Conservation (phyloP, 2,113 vertebrate species). For the Bostrychus sinensis region DNA sequence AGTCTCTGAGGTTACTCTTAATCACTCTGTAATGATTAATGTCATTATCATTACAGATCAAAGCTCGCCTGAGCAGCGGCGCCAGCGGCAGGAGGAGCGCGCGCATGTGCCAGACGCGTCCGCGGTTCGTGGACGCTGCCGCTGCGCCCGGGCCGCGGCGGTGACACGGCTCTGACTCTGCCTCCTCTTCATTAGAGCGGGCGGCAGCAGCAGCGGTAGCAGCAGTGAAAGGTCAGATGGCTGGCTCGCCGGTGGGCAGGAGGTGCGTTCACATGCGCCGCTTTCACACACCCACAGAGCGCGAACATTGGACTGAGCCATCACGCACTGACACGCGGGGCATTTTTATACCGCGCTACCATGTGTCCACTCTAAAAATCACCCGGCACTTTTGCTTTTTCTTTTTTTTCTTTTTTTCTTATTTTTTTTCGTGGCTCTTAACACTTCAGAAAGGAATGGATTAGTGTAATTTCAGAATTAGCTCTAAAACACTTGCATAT, state of each 20-base stretch:
- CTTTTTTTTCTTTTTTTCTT: too few relatives aligned
- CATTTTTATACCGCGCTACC: constrained; percentile 36
- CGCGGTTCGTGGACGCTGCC: not conserved
- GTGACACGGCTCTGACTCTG: constrained; percentile 49
- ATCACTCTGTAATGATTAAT: not conserved
- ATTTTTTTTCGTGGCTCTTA: too few relatives aligned
- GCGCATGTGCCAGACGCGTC: too few relatives aligned
- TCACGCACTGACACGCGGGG: constrained; percentile 45
- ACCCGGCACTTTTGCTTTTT: too few relatives aligned
- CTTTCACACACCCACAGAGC: constrained; percentile 68
- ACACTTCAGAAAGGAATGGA: too few relatives aligned
- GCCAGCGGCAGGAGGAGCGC: too few relatives aligned
- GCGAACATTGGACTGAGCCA: constrained; percentile 60
- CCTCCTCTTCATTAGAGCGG: constrained; percentile 59
- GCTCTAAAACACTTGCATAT: too few relatives aligned
- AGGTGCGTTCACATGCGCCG: constrained; percentile 67
- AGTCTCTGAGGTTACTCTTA: not conserved
- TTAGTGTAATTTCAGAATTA: too few relatives aligned
- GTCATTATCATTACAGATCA: too few relatives aligned
- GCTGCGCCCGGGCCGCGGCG: not conserved
- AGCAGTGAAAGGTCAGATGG: constrained; percentile 72
- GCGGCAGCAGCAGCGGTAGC: not conserved
- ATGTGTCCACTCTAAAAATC: constrained; percentile 5
- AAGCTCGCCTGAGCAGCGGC: too few relatives aligned
- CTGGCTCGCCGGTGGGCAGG: constrained; percentile 57